Evolutionary conservation across 2,888 invertebrate species (phyloP), one percentile per base, ranked within the genome.

Genomic region (Noctua janthe): DNA sequence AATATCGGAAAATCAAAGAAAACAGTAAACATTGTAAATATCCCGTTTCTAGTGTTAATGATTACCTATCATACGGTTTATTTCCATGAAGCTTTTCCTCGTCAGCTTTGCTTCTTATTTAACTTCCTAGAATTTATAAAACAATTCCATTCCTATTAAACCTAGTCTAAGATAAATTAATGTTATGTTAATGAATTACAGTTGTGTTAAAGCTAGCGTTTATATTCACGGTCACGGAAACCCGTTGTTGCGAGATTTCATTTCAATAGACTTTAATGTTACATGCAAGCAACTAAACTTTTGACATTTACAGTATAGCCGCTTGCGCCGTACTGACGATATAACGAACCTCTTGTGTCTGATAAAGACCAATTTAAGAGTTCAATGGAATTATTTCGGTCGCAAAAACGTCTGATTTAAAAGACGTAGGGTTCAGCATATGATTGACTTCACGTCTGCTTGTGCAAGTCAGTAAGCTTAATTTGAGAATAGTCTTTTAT

Each of bases 211-310:
- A 66, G 47, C 71, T 83, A 73, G 67, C 67, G 77, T 76, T 74
- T 51, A 72, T 77, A 81, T 82, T 89, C 89, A 89, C 82, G 86
- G 89, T 77, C 88, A 86, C 80, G 78, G 74, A 71, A 79, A 72
- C 74, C 62, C 81, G 88, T 80, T 82, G 77, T 88, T 86, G 85
- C 84, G 71, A 86, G 75, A 87, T 82, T 81, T 43, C 67, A 82
- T 73, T 87, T 86, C 78, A 82, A 89, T 85, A 82, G 80, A 82
- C 80, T 64, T 47, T 84, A 82, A 82, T 84, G 81, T 81, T 76
- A 71, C 67, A 73, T 78, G 80, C 78, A 80, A 35, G 80, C 76
- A 80, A 43, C 76, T 83, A 87, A 85, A 80, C 88, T 84, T 84
- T 78, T 89, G 89, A 88, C 85, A 89, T 89, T 88, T 84, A 69